phyloP scores from a whole-genome alignment of 2,797 vertebrate genomes.

The Sebastes goodei region DNA sequence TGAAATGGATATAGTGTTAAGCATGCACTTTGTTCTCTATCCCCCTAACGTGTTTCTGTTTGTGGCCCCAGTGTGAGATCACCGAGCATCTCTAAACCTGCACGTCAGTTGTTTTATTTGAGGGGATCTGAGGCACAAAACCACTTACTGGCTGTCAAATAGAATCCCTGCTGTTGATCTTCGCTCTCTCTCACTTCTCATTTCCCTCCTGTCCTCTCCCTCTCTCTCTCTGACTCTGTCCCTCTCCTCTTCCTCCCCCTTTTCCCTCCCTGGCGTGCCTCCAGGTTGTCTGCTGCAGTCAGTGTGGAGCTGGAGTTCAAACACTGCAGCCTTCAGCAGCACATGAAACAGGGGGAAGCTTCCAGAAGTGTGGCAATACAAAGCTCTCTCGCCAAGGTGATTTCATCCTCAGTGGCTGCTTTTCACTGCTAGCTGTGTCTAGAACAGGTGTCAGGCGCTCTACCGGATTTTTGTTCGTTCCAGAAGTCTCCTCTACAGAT shows the following conservation, averaged over 20 bases:
- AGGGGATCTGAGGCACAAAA: conserved; percentile 60
- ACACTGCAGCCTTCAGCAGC: conserved; percentile 71
- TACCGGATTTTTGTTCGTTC: conserved; percentile 15
- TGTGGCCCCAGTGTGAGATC: conserved; percentile 30
- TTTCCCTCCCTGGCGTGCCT: conserved; percentile 68
- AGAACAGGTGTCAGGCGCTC: conserved; percentile 32
- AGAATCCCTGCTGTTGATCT: conserved; percentile 57
- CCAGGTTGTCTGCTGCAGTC: conserved; percentile 81
- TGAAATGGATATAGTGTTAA: conserved; percentile 77
- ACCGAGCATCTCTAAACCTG: conserved; percentile 38
- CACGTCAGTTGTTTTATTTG: conserved; percentile 53
- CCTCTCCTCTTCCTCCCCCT: conserved; percentile 32
- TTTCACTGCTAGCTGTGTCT: neutral
- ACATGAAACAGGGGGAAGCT: conserved; percentile 62
- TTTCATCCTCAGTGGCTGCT: conserved; percentile 30
- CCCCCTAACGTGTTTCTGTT: conserved; percentile 33
- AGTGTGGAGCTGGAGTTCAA: conserved; percentile 68
- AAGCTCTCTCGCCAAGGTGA: conserved; percentile 27
- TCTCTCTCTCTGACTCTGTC: conserved; percentile 13
- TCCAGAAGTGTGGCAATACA: conserved; percentile 61
- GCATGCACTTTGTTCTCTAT: conserved; percentile 61
- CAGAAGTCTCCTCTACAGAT: conserved; percentile 34
- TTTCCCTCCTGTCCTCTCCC: conserved; percentile 22
- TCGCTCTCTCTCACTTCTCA: conserved; percentile 32
- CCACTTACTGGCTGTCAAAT: conserved; percentile 61